Evolutionary conservation across 2,113 vertebrate species (phyloP), one percentile per base, ranked within the genome.

Genomic region (Rhagologus leucostigma): DNA sequence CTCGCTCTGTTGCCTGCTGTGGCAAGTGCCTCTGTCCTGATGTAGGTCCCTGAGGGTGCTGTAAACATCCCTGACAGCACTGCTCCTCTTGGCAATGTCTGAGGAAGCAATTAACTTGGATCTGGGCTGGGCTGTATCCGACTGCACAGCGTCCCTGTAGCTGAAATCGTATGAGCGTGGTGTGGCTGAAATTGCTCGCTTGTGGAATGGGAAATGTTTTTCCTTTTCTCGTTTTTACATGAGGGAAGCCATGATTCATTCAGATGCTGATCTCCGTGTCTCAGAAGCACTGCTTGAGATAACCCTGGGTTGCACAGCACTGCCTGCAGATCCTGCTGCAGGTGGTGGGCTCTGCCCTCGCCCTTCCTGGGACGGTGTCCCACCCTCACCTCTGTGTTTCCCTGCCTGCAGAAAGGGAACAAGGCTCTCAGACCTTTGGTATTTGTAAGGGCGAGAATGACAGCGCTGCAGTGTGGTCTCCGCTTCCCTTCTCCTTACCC

Each of bases 1-100:
- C 56, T 50, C 0, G 0, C 35, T 35, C n/a, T 68, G 11, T 7
- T 78, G 17, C 29, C 56, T 82, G 65, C 60, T 2, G 0, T 33
- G n/a, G 12, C 13, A 44, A 60, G 27, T 33, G 55, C 29, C 24
- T 69, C 29, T 2, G 1, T 44, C 47, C 37, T 53, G 11, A 16
- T 7, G 21, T 8, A 14, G 35, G n/a, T 87, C 47, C 35, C 44
- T 52, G n/a, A 64, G 57, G 32, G 6, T 53, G 50, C 53, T 73
- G 67, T 49, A 30, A 82, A 39, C 52, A 47, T 73, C 75, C 77
- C 49, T 2, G 22, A 26, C 53, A 80, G 53, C n/a, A 1, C 32
- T 20, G 41, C 37, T 93, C 2, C 57, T 77, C 42, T 15, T 2
- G 7, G 39, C 84, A 64, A 24, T 0, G 0, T 42, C 52, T 47